phyloP scores from a whole-genome alignment of 2,888 invertebrate species.

The Brachypalpus laphriformis region DNA sequence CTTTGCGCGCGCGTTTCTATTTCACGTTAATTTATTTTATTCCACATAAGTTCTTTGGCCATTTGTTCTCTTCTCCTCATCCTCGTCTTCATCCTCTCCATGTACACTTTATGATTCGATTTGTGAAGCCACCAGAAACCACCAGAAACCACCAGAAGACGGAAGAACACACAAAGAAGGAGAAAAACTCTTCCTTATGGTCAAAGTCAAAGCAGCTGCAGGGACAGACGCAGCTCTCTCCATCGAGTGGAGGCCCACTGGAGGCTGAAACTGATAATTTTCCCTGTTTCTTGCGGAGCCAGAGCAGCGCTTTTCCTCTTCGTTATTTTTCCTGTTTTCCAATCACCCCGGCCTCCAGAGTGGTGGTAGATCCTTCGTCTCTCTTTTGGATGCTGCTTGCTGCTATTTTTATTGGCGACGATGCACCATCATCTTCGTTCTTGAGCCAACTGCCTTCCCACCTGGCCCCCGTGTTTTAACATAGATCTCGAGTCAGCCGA shows the following conservation, averaged over 20 bases:
- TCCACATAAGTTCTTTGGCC: slow-evolving; percentile 44
- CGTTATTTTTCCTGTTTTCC: slow-evolving; percentile 71
- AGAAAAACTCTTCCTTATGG: slow-evolving; percentile 66
- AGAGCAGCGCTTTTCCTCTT: slow-evolving; percentile 51
- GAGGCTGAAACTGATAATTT: slow-evolving; percentile 68
- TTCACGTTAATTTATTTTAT: slow-evolving; percentile 73
- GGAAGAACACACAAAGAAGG: slow-evolving; percentile 48
- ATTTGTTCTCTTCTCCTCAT: slow-evolving; percentile 37
- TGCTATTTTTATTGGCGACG: slow-evolving; percentile 70
- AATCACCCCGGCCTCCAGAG: slow-evolving; percentile 30
- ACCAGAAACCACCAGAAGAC: slow-evolving; percentile 36
- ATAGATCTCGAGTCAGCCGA: slow-evolving; percentile 45
- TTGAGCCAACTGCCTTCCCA: slow-evolving; percentile 28
- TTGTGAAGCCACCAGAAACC: slow-evolving; percentile 13
- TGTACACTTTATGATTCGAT: slow-evolving; percentile 69
- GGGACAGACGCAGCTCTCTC: slow-evolving; percentile 11
- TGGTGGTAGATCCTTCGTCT: slow-evolving; percentile 35
- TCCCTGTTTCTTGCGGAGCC: slow-evolving; percentile 26
- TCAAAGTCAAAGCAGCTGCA: slow-evolving; percentile 60
- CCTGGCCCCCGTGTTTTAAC: not conserved
- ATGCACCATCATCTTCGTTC: slow-evolving; percentile 68
- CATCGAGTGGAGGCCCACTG: slow-evolving; percentile 25
- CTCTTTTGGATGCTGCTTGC: slow-evolving; percentile 1
- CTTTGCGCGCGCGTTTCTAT: slow-evolving; percentile 47
- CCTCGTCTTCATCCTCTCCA: slow-evolving; percentile 14